phyloP scores from a whole-genome alignment of 2,797 vertebrate genomes.

The Paratrypauchen microcephalus region DNA sequence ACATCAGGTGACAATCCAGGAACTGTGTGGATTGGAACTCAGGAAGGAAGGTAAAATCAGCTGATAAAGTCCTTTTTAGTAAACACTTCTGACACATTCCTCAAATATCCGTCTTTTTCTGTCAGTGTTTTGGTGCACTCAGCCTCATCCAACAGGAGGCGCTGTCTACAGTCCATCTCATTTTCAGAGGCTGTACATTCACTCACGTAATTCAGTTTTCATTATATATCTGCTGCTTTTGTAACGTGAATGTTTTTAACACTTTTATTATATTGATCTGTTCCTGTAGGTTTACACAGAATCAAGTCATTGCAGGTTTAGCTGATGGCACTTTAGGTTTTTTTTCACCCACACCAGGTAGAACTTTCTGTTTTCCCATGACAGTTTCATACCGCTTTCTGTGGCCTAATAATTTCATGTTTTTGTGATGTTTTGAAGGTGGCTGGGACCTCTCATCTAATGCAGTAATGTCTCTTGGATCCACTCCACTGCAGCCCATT shows the following conservation, averaged over 20 bases:
- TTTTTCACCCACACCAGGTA: slow-evolving; percentile 78
- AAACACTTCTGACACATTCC: slow-evolving; percentile 4
- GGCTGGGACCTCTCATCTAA: slow-evolving; percentile 78
- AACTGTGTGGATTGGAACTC: slow-evolving; percentile 87
- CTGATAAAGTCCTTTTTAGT: slow-evolving; percentile 30
- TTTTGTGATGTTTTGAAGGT: slow-evolving; percentile 49
- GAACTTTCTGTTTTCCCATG: slow-evolving; percentile 8
- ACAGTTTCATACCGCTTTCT: neutral
- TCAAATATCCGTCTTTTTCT: neutral
- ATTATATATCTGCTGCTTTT: neutral
- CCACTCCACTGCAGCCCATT: slow-evolving; percentile 78
- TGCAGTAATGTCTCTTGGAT: slow-evolving; percentile 64
- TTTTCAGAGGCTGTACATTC: slow-evolving; percentile 82
- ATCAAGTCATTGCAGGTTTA: slow-evolving; percentile 80
- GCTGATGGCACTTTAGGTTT: slow-evolving; percentile 82
- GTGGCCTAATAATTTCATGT: neutral
- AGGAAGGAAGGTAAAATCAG: slow-evolving; percentile 82
- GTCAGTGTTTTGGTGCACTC: slow-evolving; percentile 80
- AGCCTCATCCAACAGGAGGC: slow-evolving; percentile 66
- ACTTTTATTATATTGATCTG: neutral
- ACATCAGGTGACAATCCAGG: slow-evolving; percentile 70
- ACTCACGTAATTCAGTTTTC: slow-evolving; percentile 73
- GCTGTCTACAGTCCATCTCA: slow-evolving; percentile 75
- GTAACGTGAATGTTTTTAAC: neutral
- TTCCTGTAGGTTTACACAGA: slow-evolving; percentile 70